Base-by-base conservation (phyloP, 2,888 invertebrate species). In the Xylota sylvarum region DNA sequence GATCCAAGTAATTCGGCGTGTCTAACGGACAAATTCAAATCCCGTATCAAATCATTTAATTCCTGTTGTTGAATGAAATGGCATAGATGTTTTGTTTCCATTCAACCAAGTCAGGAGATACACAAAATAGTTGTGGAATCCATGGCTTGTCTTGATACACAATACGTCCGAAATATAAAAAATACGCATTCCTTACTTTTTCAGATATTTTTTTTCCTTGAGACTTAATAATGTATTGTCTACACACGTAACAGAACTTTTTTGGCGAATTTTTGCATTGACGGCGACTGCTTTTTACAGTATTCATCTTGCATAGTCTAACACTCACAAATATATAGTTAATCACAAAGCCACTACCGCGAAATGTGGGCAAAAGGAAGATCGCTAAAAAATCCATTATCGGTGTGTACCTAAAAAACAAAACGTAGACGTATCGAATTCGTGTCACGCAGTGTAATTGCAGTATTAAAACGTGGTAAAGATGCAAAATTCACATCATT, bases 1-100 rank as follows among this genome's bases (percentile, higher is more conserved):
- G n/a, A 40, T 40, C 40, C 40, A 40, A 40, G 4, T 40, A 40
- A 40, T 40, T 40, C 40, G 40, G 40, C 40, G n/a, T 40, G 40
- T 40, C 40, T n/a, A 40, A 40, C 40, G n/a, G 40, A 40, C 40
- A n/a, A 40, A 40, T 40, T 40, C 40, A 40, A n/a, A n/a, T 40
- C 40, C 40, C 40, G 40, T 40, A 40, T 40, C 40, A 40, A 40
- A 40, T 40, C 40, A 40, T 40, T 40, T 37, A 37, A 37, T 37
- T 37, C 37, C 37, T 37, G 37, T 37, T 37, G 37, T 37, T 37
- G 37, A 37, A 37, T 35, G 1, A 37, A 48, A 48, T 17, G 48
- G 19, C 17, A 48, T 19, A 48, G 48, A 19, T 10, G 19, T 48
- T 19, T 48, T 19, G 9, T 48, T 48, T 10, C 9, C 19, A 48